Percentiles rank a stretch among this genome's conserved stretches.
Conservation (phyloP, 2,888 invertebrate genomes). For the Idaea dimidiata region DNA sequence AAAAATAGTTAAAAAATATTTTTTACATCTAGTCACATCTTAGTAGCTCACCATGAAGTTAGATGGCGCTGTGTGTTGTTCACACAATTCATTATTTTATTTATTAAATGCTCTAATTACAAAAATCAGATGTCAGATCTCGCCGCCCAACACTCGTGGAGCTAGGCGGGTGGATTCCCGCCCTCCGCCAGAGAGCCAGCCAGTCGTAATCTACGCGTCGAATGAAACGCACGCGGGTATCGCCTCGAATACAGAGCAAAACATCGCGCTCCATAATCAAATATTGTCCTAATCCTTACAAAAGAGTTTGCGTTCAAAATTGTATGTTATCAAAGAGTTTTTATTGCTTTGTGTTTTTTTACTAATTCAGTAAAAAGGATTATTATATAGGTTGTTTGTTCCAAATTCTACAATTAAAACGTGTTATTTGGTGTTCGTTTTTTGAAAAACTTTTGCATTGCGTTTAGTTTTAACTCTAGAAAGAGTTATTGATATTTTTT, state of each 20-base stretch:
- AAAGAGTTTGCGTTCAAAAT: constrained; percentile 9
- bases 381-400: background rate
- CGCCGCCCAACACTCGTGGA: constrained; percentile 41
- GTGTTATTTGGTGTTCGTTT: background rate
- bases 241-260: constrained; percentile 35
- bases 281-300: constrained; percentile 15
- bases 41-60: too few species aligned
- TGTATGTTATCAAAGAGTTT: constrained; percentile 15
- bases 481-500: background rate
- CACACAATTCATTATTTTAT: background rate
- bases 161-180: constrained; percentile 50
- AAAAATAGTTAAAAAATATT: too few species aligned
- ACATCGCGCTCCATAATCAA: constrained; percentile 41
- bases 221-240: constrained; percentile 36
- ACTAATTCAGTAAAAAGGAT: background rate
- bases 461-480: constrained; percentile 6
- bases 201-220: constrained; percentile 45
- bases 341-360: constrained; percentile 10
- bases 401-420: background rate
- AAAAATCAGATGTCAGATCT: background rate
- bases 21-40: too few species aligned
- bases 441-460: background rate
- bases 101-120: background rate
- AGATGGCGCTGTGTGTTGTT: too few species aligned
- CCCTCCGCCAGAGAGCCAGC: constrained; percentile 34